These are phyloP conservation scores for Sphaerophoria taeniata DNA, from an alignment of 2,888 invertebrate species.

Conservation along the genomic window DNA sequence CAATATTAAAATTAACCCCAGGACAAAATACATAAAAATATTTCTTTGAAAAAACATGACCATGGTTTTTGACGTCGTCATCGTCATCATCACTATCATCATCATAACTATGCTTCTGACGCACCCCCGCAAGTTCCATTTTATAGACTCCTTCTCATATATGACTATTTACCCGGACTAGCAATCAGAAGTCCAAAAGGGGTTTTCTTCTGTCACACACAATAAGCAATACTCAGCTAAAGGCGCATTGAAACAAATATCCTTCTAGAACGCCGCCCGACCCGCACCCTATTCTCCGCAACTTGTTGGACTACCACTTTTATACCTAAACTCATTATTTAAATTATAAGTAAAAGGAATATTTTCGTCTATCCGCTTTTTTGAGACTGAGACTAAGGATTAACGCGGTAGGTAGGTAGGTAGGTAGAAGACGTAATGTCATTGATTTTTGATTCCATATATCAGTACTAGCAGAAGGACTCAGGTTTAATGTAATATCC, in stretches of 20 bases:
- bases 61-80: slow-evolving; percentile 23
- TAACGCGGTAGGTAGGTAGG: no score
- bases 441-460: slow-evolving; percentile 78
- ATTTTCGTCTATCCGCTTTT: slow-evolving; percentile 76
- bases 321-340: slow-evolving; percentile 26
- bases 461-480: slow-evolving; percentile 72
- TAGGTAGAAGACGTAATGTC: slow-evolving; percentile 75
- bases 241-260: slow-evolving; percentile 75
- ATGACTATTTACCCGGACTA: slow-evolving; percentile 67
- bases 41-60: slow-evolving; percentile 46
- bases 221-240: slow-evolving; percentile 74
- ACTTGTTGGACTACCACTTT: slow-evolving; percentile 35
- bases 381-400: background rate
- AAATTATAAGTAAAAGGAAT: slow-evolving; percentile 80
- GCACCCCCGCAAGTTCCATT: background rate
- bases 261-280: slow-evolving; percentile 47
- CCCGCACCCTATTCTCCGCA: slow-evolving; percentile 2
- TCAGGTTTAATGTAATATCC: slow-evolving; percentile 66
- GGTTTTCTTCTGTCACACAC: slow-evolving; percentile 70
- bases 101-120: background rate
- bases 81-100: slow-evolving; percentile 30
- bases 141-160: slow-evolving; percentile 64
- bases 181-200: slow-evolving; percentile 73
- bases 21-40: slow-evolving; percentile 42
- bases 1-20: slow-evolving; percentile 73